These are phyloP conservation scores for Frieseomelitta varia DNA, from an alignment of 1,140 invertebrate species.

Conservation along the genomic window DNA sequence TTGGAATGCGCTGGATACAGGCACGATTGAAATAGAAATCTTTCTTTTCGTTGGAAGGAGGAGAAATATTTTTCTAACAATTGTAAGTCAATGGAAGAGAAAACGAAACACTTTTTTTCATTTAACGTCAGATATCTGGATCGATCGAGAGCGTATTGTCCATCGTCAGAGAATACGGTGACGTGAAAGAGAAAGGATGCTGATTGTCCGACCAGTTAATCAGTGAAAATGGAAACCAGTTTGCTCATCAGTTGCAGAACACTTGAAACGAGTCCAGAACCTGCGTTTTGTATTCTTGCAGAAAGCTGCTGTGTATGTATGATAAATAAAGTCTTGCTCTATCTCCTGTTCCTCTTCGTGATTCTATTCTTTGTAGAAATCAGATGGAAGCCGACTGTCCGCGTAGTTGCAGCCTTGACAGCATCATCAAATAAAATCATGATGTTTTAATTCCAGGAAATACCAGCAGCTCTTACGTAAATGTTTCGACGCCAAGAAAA, in stretches of 20 bases:
- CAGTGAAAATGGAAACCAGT: not conserved
- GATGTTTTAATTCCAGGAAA: not conserved
- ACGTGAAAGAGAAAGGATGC: conserved; percentile 26
- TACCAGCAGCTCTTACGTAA: not conserved
- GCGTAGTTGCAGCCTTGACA: not conserved
- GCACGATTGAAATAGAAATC: too few relatives aligned
- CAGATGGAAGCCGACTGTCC: not conserved
- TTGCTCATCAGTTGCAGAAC: not conserved
- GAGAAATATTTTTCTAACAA: too few relatives aligned
- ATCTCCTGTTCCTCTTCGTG: not conserved
- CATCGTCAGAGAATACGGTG: conserved; percentile 53
- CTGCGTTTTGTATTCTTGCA: not conserved
- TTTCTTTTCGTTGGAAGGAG: too few relatives aligned
- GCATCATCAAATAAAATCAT: not conserved
- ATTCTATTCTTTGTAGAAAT: not conserved
- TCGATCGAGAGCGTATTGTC: conserved; percentile 43
- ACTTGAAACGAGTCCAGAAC: too few relatives aligned
- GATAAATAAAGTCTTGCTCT: not conserved
- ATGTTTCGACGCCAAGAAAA: not conserved
- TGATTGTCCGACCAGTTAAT: conserved; percentile 10
- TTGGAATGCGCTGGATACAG: too few relatives aligned
- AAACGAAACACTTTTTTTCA: not conserved
- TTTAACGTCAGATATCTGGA: conserved; percentile 55
- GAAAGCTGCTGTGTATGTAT: not conserved
- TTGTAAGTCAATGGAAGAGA: not conserved